Evolutionary conservation across 2,888 invertebrate genomes (phyloP), one percentile per base, ranked within the genome.

Genomic region (Pyrocoelia pectoralis): DNA sequence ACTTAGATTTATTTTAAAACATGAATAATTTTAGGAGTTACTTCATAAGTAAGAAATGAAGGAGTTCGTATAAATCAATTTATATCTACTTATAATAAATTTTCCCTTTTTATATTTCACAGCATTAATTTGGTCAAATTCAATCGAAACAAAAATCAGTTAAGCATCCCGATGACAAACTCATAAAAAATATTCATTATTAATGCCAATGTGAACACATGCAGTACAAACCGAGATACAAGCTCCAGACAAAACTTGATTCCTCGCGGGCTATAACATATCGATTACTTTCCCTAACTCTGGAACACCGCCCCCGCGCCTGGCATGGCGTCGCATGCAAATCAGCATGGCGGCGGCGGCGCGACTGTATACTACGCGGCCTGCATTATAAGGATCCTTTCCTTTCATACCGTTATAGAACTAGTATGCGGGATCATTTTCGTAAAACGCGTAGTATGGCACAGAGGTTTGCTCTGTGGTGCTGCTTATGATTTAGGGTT

Each of bases 321-420:
- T 81, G 83, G 81, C 83, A 84, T 84, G 84, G 84, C 84, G 85
- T 84, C 84, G 84, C 84, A 85, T 85, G 85, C 85, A 85, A 85
- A 85, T 85, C 84, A 84, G 84, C 83, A 85, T 85, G 85, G 84
- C 85, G 84, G 83, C 83, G 82, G 74, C 71, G 70, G 76, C 72
- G 76, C 85, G 85, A 83, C 80, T 78, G 83, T 84, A 85, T 86
- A 84, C 84, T 85, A 85, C 84, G 86, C 83, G 84, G 83, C 85
- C 85, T 84, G 86, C 86, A 86, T 86, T 84, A 85, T 84, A 79
- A 76, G 66, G 67, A 58, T 65, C 70, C 38, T 51, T 52, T 65
- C 28, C 18, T 33, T 17, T 55, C 48, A 43, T 52, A 46, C 48
- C 41, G 24, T 33, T 29, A 41, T 46, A 61, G 24, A 61, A 57